Evolutionary conservation across 2,797 vertebrate genomes (phyloP).

Genomic region (Orientallactaga sibirica): DNA sequence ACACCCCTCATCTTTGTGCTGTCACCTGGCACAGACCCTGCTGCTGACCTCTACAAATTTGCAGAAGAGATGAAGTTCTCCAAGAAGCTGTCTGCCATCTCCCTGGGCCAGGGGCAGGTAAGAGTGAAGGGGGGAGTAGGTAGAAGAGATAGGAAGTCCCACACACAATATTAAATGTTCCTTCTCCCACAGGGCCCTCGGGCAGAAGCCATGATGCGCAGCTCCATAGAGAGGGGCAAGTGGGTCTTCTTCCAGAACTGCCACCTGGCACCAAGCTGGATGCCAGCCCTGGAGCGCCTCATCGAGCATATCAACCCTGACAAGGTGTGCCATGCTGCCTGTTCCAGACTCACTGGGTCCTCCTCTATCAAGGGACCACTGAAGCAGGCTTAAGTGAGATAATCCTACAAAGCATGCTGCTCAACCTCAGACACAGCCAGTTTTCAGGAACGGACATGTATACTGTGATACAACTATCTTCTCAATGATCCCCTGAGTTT

Average conservation of each 20-base stretch:
- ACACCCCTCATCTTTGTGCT: constrained; percentile 94
- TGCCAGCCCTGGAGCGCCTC: constrained; percentile 94
- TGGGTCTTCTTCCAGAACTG: constrained; percentile 99
- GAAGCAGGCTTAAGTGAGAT: not conserved
- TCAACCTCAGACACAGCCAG: not conserved
- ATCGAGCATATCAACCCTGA: constrained; percentile 92
- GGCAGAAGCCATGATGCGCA: constrained; percentile 93
- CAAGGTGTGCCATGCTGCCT: constrained; percentile 87
- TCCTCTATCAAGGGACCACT: not conserved
- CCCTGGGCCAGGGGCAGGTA: constrained; percentile 96
- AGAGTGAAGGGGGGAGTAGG: not conserved
- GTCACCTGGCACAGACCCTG: constrained; percentile 94
- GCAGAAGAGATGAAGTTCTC: constrained; percentile 96
- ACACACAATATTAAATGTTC: not conserved
- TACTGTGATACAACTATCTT: not conserved
- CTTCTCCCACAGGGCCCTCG: constrained; percentile 89
- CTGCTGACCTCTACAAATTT: constrained; percentile 95
- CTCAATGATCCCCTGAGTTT: not conserved
- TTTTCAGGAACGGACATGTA: not conserved
- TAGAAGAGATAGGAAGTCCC: not conserved
- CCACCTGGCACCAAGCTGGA: constrained; percentile 95
- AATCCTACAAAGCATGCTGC: not conserved
- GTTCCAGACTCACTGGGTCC: not conserved
- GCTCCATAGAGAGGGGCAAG: constrained; percentile 94
- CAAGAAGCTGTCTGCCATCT: constrained; percentile 94